Base-by-base conservation (phyloP, 1,140 invertebrate genomes). In the Paralvinella palmiformis region DNA sequence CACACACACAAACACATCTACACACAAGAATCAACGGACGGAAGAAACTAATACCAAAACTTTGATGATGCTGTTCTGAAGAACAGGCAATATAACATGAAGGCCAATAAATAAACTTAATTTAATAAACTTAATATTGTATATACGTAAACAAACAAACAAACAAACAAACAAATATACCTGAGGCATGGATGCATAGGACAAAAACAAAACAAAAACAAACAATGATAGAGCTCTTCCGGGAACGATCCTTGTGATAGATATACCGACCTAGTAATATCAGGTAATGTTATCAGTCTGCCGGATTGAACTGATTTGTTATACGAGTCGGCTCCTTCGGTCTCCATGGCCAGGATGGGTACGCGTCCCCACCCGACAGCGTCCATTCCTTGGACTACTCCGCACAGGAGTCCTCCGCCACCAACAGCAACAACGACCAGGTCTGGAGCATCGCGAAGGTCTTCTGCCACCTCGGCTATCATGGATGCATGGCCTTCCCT, bases 291-390 rank as follows among this genome's bases (percentile, higher is more conserved):
- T 0, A 83, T 74, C 3, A 80, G 62, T 63, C 79, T 75, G 2
- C 75, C 78, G 22, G 74, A 79, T 63, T 78, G 69, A 2, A 85
- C 52, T 7, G 82, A 75, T 10, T 71, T 68, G 69, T 82, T 80
- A 32, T 84, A 80, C 61, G 79, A 80, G 64, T 84, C 73, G 32
- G 83, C 79, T 13, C 84, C 84, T 29, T 69, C 68, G 3, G 84
- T 85, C 75, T 85, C 84, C 78, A 85, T 81, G 32, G 81, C 79
- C 53, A 85, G 48, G 24, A 85, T 71, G 32, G 84, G 81, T 33
- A 37, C 33, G 44, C 60, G 36, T n/a, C 48, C 36, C 68, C 60
- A 69, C 66, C 74, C 75, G 36, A 64, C 58, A 35, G 45, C 62
- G 15, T 72, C 65, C 29, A 80, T 44, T 17, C 79, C 80, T 64